A percentile compares a stretch with the other conserved stretches of the same genome.
Evolutionary conservation across 35 echinoderm and acorn worm genomes (phyloP).

Genomic region (Diadema setosum): DNA sequence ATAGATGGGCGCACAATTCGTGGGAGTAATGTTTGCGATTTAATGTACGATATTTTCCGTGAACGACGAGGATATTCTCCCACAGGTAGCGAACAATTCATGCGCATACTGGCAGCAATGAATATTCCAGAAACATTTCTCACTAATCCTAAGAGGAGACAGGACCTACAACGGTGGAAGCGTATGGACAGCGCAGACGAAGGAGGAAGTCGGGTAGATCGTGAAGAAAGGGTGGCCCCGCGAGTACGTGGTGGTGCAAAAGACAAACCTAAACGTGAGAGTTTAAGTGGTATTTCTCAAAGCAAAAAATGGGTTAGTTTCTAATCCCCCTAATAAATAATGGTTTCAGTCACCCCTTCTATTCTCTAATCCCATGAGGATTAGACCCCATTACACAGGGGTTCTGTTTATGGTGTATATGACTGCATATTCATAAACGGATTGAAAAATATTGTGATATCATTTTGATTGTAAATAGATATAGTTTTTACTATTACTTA

Average conservation of each 20-base stretch:
- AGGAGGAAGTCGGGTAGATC: not conserved
- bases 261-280: not conserved
- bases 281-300: not conserved
- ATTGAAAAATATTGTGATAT: too few relatives aligned
- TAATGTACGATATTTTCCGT: slow-evolving; percentile 33
- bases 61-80: slow-evolving; percentile 14
- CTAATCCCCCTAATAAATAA: not conserved
- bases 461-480: too few relatives aligned
- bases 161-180: slow-evolving; percentile 6
- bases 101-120: not conserved
- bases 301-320: not conserved
- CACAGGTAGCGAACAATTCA: slow-evolving; percentile 18
- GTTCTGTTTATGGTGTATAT: too few relatives aligned
- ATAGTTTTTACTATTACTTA: too few relatives aligned
- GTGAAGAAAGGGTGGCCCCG: not conserved
- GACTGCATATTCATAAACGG: too few relatives aligned
- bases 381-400: too few relatives aligned
- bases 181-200: not conserved
- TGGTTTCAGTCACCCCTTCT: not conserved
- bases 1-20: not conserved
- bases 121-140: slow-evolving; percentile 38
- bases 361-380: too few relatives aligned
- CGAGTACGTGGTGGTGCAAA: not conserved
- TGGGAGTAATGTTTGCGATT: slow-evolving; percentile 19
- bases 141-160: not conserved